Base-by-base conservation (phyloP, 2,797 vertebrate genomes). In the Ptychobarbus kaznakovi region DNA sequence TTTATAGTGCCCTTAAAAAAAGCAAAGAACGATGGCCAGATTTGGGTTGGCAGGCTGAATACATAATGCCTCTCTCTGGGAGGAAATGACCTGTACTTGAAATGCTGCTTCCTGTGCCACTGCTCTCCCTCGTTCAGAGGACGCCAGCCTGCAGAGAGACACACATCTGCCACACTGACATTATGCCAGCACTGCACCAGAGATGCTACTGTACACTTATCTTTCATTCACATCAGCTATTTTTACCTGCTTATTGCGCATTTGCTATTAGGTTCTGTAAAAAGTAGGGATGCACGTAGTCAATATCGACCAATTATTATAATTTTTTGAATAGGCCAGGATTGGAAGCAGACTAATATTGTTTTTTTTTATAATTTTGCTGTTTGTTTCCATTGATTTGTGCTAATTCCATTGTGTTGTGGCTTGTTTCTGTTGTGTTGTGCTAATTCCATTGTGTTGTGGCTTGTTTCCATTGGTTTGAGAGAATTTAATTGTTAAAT, bases 111-210 rank as follows among this genome's bases (percentile, higher is more conserved):
- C 68, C 77, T 46, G 76, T 32, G n/a, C 58, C 28, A 5, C 42
- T 58, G 35, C 35, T 69, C 25, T 75, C 42, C 3, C 25, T 75
- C 81, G 32, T 77, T 65, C 69, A 81, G 32, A 74, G 58, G 56
- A 81, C 18, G 78, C 35, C 42, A 73, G 44, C 78, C 84, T 86
- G 46, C 78, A 75, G 69, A 85, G 76, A 85, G 38, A 61, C 40
- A 63, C 38, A 72, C 83, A 85, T 85, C 83, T 85, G 83, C 42
- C 66, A 80, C 32, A 13, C 28, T 61, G 40, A 73, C 66, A 18
- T 85, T 73, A 15, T 63, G 76, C 83, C 83, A 85, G 53, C 76
- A 73, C 76, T 85, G 28, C 80, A 73, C 25, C 58, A 49, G 40
- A 65, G 12, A 32, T 25, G 38, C 38, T 56, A 11, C 68, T 61